Base-by-base conservation (phyloP, 2,797 vertebrate genomes). In the Peromyscus aztecus region DNA sequence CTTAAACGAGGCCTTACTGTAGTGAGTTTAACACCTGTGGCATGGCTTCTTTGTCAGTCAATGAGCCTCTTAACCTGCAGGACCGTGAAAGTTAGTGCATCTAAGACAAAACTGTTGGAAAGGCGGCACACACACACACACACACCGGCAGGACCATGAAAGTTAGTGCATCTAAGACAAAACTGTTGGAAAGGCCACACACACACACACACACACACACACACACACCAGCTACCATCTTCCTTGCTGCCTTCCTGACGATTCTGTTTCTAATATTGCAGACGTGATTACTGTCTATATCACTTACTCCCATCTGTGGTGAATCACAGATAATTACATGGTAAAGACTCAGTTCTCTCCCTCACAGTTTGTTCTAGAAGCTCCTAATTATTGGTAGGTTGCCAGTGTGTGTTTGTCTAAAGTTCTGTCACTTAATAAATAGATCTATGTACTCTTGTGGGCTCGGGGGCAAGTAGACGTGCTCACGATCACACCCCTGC, bases 321-420 rank as follows among this genome's bases (percentile, higher is more conserved):
- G 97, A 90, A 69, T 97, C 97, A 97, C 34, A 90, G 89, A 93
- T 97, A 97, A 97, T 96, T 97, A 83, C 59, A 91, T 92, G 87
- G 94, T 98, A 86, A 95, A 87, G 65, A 94, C 97, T 96, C 89
- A 92, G 65, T 96, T 97, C 63, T 97, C 97, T 65, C 34, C 40
- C 71, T 75, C 90, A 34, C 83, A 34, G 95, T 96, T 98, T n/a
- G 29, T 96, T 91, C 76, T 97, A 81, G 91, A 93, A 83, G 94
- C 95, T 97, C 43, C 9, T 94, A 96, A 98, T 97, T 85, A 96
- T 77, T 91, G 27, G 46, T 92, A 78, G 27, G 55, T 95, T 97
- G 98, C 97, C 86, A 90, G 52, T 95, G 31, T 88, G 57, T 96
- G 91, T 97, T 96, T 94, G 0, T 0, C 84, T 95, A 57, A 96